Evolutionary conservation across 1,140 invertebrate genomes (phyloP).

Genomic region (Heliconius himera): DNA sequence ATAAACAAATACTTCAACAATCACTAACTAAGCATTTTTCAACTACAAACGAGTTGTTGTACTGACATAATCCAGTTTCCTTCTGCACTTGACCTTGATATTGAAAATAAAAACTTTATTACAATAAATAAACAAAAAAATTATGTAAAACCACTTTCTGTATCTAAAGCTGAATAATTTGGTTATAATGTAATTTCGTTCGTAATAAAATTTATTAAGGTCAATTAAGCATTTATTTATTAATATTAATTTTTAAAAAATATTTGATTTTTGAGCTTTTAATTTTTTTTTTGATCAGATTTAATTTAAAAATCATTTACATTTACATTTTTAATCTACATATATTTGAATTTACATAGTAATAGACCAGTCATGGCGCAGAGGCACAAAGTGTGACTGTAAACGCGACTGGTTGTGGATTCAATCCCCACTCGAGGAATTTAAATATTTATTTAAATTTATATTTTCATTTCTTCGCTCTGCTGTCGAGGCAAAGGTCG

Average conservation of each 20-base stretch:
- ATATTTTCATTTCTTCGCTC: too few relatives aligned
- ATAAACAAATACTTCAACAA: not conserved
- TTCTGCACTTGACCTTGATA: conserved; percentile 20
- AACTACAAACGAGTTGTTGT: not conserved
- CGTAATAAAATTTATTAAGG: conserved; percentile 16
- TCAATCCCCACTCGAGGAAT: too few relatives aligned
- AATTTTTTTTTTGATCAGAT: not conserved
- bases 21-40: not conserved
- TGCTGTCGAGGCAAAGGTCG: too few relatives aligned
- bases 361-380: too few relatives aligned
- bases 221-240: not conserved
- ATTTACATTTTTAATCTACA: not conserved
- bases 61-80: not conserved
- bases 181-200: conserved; percentile 14
- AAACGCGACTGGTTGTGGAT: too few relatives aligned
- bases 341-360: not conserved
- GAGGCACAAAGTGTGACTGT: too few relatives aligned
- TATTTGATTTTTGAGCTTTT: not conserved
- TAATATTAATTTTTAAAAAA: not conserved
- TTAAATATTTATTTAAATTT: too few relatives aligned
- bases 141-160: conserved; percentile 25
- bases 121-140: conserved; percentile 22
- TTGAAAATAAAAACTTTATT: conserved; percentile 33
- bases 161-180: conserved; percentile 22
- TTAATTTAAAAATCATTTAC: not conserved